Conservation (phyloP, 2,113 vertebrate genomes). For the Pomatorhinus ruficollis region DNA sequence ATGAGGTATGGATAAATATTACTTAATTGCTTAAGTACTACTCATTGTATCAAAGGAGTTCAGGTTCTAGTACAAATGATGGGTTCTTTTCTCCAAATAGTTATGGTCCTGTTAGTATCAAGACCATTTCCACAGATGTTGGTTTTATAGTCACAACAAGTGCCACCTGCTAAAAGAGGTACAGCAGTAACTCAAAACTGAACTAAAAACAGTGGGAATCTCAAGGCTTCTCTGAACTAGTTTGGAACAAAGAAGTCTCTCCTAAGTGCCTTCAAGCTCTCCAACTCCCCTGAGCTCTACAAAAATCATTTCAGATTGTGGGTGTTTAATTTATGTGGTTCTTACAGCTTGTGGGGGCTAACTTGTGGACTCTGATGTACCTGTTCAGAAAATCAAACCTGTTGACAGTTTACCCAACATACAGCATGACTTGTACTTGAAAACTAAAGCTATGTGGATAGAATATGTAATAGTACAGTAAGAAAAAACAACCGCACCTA, state of each 20-base stretch:
- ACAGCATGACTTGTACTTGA: not conserved
- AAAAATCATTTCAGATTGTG: not conserved
- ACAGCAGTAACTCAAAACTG: not conserved
- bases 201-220: not conserved
- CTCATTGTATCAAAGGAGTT: not conserved
- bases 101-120: not conserved
- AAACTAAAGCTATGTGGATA: not conserved
- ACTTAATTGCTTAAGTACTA: not conserved
- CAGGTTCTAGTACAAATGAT: not conserved
- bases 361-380: accelerated
- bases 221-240: not conserved
- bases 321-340: not conserved
- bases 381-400: not conserved
- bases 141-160: not conserved
- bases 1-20: not conserved
- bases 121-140: not conserved
- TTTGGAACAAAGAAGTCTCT: not conserved
- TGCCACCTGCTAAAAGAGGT: not conserved
- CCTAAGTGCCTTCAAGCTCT: not conserved
- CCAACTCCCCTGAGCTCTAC: not conserved
- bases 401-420: not conserved
- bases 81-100: not conserved
- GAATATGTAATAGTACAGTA: not conserved
- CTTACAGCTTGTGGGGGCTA: not conserved
- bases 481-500: not conserved